phyloP scores from a whole-genome alignment of 2,888 invertebrate genomes.

The Campopleginae sp. region DNA sequence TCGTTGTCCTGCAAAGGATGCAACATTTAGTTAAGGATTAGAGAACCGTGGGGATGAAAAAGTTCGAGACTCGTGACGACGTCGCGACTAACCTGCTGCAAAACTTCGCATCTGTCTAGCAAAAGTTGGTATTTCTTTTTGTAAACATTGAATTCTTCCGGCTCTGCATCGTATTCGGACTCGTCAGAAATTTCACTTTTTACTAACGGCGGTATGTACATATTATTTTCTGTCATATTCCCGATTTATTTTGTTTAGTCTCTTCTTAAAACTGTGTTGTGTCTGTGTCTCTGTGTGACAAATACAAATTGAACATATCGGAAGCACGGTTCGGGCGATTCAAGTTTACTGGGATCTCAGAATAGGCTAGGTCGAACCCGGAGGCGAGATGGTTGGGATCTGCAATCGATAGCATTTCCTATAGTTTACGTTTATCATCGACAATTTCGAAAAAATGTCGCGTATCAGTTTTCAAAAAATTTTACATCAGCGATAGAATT shows the following conservation, averaged over 20 bases:
- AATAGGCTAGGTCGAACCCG: conserved; percentile 1
- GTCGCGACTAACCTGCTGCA: conserved; percentile 86
- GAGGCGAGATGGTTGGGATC: background rate
- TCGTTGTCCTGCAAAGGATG: conserved; percentile 87
- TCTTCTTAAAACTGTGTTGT: background rate
- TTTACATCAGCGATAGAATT: background rate
- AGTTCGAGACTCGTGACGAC: background rate
- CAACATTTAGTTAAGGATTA: background rate
- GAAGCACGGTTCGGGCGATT: background rate
- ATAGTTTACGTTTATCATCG: background rate
- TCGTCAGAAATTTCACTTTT: conserved; percentile 85
- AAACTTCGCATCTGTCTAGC: conserved; percentile 90
- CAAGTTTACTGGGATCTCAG: conserved; percentile 5
- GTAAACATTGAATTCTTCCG: conserved; percentile 88
- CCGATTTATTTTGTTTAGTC: conserved; percentile 1
- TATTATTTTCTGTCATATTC: conserved; percentile 63
- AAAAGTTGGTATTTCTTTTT: conserved; percentile 90
- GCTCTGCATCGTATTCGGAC: conserved; percentile 86
- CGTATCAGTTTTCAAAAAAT: background rate
- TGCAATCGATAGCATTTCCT: background rate
- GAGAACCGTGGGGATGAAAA: background rate
- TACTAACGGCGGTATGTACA: conserved; percentile 54
- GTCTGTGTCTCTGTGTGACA: background rate
- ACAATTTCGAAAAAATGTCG: background rate
- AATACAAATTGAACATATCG: background rate